Evolutionary conservation across 2,797 vertebrate species (phyloP).

Genomic region (Micropoecilia bifurca): DNA sequence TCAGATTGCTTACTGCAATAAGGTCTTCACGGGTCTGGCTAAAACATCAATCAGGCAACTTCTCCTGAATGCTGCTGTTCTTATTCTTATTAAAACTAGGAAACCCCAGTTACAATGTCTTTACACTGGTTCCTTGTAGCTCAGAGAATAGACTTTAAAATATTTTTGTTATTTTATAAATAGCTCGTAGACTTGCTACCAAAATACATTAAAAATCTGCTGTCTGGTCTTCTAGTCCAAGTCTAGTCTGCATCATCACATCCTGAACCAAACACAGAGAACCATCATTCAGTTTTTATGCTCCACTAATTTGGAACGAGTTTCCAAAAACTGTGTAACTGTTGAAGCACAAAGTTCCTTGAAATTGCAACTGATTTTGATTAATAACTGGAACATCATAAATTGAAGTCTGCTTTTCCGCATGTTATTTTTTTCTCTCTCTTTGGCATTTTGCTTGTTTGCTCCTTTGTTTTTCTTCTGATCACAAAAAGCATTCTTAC

Average conservation of each 20-base stretch:
- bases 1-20: too few species aligned
- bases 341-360: neutral
- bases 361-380: neutral
- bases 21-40: too few species aligned
- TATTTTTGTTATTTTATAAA: too few species aligned
- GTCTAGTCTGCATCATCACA: neutral
- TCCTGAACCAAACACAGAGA: neutral
- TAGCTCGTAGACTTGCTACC: too few species aligned
- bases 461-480: neutral
- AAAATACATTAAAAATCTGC: too few species aligned
- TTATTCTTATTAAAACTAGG: too few species aligned
- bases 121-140: neutral
- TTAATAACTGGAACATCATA: neutral
- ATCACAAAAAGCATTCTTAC: neutral
- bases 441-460: neutral
- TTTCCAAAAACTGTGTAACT: neutral
- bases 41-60: too few species aligned
- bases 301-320: neutral
- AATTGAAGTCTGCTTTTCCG: neutral
- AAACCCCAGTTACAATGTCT: too few species aligned
- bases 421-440: neutral
- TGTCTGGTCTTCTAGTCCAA: neutral
- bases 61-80: too few species aligned
- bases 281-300: neutral
- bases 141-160: neutral